Evolutionary conservation across 2,113 vertebrate species (phyloP).

Genomic region (Suricata suricatta): DNA sequence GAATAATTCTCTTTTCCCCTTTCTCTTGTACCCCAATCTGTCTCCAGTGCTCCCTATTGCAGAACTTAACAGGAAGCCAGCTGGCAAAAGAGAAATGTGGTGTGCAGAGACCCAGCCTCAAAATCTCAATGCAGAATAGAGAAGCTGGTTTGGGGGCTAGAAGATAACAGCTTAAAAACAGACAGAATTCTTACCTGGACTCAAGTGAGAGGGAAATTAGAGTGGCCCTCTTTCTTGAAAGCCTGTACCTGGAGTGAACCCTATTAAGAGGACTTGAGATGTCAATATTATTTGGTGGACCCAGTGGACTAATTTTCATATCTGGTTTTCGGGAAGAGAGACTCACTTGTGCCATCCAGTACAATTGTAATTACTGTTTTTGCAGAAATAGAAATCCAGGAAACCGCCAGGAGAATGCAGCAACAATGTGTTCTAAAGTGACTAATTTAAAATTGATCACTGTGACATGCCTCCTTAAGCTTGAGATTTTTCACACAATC

Average conservation of each 20-base stretch:
- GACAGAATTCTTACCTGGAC: background rate
- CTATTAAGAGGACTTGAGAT: background rate
- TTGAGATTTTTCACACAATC: constrained; percentile 35
- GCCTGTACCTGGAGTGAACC: background rate
- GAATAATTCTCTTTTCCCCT: background rate
- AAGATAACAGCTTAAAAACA: background rate
- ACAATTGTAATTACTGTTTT: background rate
- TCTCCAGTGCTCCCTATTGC: background rate
- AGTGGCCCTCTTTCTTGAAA: background rate
- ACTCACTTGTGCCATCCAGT: background rate
- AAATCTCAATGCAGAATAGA: background rate
- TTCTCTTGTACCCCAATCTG: background rate
- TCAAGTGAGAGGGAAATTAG: background rate
- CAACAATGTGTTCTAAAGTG: constrained; percentile 8
- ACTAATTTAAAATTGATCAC: constrained; percentile 55
- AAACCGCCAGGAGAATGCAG: constrained; percentile 13
- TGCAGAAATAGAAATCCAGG: constrained; percentile 19
- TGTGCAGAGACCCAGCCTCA: background rate
- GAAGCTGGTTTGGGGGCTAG: background rate
- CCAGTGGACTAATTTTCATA: background rate
- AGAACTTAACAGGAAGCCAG: background rate
- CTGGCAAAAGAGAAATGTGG: background rate
- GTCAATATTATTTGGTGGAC: background rate
- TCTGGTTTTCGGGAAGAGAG: background rate
- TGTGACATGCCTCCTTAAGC: constrained; percentile 32